These are phyloP conservation scores for Calonectris borealis DNA, from an alignment of 2,113 vertebrate genomes.

Conservation along the genomic window DNA sequence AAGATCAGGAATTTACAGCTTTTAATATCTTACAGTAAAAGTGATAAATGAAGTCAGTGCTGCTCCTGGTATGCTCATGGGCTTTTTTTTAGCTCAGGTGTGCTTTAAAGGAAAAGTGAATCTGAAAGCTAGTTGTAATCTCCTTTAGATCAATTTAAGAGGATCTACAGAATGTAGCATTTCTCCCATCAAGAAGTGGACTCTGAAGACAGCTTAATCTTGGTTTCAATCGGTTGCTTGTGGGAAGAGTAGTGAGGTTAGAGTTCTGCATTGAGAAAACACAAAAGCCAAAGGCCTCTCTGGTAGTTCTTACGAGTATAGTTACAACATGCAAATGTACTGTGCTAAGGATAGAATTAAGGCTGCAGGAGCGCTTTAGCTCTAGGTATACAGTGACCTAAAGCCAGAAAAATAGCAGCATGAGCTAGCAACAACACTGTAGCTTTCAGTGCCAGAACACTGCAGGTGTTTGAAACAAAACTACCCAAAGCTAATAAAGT, in stretches of 20 bases:
- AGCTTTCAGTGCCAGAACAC: neutral
- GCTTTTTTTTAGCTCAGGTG: neutral
- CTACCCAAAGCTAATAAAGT: neutral
- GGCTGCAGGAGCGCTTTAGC: neutral
- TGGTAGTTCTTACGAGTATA: neutral
- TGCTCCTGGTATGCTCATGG: neutral
- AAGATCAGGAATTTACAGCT: neutral
- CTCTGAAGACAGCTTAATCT: neutral
- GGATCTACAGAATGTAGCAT: neutral
- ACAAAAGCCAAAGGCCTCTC: neutral
- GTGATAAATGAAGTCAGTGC: neutral
- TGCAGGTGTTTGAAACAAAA: neutral
- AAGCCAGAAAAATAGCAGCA: neutral
- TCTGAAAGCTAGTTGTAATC: neutral
- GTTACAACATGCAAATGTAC: neutral
- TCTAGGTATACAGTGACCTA: neutral
- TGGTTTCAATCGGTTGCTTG: neutral
- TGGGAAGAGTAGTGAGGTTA: neutral
- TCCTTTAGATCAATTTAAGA: neutral
- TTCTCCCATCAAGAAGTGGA: neutral
- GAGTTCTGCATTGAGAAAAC: neutral
- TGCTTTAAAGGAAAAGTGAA: neutral
- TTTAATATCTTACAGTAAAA: neutral
- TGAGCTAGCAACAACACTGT: neutral
- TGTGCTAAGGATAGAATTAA: neutral